These are phyloP conservation scores for Crax fasciolata DNA, from an alignment of 2,797 vertebrate genomes.

Conservation along the genomic window DNA sequence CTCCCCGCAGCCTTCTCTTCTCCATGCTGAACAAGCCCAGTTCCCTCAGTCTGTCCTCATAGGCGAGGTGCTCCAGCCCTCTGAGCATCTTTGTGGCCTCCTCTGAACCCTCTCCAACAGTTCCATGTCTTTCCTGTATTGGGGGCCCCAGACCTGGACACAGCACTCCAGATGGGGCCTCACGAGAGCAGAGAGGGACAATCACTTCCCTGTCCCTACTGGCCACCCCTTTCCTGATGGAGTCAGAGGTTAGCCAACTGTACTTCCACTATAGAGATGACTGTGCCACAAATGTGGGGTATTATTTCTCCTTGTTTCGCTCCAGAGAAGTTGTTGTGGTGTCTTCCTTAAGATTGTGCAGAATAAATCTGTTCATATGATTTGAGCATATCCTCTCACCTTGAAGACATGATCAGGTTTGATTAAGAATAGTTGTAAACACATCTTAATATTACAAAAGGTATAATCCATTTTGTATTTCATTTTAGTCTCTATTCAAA, in stretches of 20 bases:
- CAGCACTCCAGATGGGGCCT: too few species aligned
- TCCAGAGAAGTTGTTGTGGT: background rate
- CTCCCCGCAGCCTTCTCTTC: too few species aligned
- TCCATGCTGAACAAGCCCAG: too few species aligned
- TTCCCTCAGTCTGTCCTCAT: too few species aligned
- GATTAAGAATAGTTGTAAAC: background rate
- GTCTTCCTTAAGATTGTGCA: background rate
- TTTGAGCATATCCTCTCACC: background rate
- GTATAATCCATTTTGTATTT: background rate
- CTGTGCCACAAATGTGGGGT: background rate
- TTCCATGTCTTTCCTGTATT: too few species aligned
- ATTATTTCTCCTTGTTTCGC: background rate
- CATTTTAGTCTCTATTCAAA: background rate
- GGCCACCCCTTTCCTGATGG: too few species aligned
- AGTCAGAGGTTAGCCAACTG: background rate
- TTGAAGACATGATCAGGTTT: background rate
- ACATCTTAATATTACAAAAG: background rate
- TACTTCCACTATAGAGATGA: background rate
- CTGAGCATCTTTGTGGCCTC: too few species aligned
- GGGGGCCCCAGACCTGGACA: too few species aligned
- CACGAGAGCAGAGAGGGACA: too few species aligned
- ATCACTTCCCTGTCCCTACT: too few species aligned
- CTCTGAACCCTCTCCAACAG: too few species aligned
- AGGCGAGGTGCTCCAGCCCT: too few species aligned
- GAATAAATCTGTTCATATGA: background rate